These are phyloP conservation scores for Dryomyza anilis DNA, from an alignment of 2,888 invertebrate genomes.

Conservation along the genomic window DNA sequence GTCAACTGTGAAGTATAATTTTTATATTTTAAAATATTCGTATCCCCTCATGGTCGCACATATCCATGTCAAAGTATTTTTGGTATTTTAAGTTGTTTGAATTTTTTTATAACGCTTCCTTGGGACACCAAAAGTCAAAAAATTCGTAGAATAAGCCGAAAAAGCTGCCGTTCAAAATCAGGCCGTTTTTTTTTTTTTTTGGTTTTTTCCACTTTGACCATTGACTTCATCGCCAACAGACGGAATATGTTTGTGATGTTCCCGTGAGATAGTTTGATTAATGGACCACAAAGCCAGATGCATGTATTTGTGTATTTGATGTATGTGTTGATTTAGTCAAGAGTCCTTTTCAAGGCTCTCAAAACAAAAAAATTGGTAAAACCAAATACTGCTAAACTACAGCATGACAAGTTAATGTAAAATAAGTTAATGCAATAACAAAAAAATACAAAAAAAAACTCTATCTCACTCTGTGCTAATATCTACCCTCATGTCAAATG, in stretches of 20 bases:
- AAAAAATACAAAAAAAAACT: not conserved
- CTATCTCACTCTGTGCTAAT: not conserved
- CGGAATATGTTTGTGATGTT: slow-evolving; percentile 37
- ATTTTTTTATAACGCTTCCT: not conserved
- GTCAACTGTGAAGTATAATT: too few species aligned
- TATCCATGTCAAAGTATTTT: too few species aligned
- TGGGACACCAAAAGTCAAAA: not conserved
- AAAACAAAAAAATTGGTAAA: not conserved
- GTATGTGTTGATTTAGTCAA: not conserved
- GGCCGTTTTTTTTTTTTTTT: too few species aligned
- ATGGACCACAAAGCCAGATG: too few species aligned
- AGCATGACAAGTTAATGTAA: slow-evolving; percentile 14
- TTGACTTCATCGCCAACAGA: not conserved
- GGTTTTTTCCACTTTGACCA: not conserved
- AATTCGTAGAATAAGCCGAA: not conserved
- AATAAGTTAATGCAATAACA: not conserved
- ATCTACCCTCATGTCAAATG: not conserved
- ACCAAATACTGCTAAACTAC: not conserved
- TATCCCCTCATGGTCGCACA: too few species aligned
- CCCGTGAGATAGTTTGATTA: slow-evolving; percentile 60
- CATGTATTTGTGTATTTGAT: not conserved
- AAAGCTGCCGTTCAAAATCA: not conserved
- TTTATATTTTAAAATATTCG: too few species aligned
- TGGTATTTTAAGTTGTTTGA: too few species aligned
- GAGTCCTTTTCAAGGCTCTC: not conserved